Evolutionary conservation across 2,113 vertebrate species (phyloP).

Genomic region (Sinocyclocheilus grahami): DNA sequence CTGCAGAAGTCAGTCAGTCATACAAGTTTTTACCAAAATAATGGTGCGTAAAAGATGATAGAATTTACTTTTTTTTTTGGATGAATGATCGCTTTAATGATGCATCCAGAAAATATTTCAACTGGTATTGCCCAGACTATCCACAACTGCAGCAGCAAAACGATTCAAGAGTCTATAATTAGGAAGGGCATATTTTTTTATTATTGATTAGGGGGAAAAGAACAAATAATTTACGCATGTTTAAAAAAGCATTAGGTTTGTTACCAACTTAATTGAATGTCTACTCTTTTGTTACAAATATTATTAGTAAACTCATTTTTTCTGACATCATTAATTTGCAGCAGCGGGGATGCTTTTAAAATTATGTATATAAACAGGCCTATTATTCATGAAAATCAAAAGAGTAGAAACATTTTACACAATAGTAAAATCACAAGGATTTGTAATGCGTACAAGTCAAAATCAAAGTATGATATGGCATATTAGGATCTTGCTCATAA

Average conservation of each 20-base stretch:
- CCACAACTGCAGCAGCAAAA: background rate
- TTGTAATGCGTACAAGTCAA: background rate
- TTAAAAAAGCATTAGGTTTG: slow-evolving; percentile 16
- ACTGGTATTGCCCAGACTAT: background rate
- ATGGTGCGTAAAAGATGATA: background rate
- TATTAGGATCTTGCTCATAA: slow-evolving; percentile 32
- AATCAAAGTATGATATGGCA: slow-evolving; percentile 30
- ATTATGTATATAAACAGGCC: slow-evolving; percentile 28
- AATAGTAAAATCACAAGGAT: slow-evolving; percentile 15
- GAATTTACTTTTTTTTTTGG: background rate
- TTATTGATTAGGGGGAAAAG: background rate
- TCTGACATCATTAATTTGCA: slow-evolving; percentile 29
- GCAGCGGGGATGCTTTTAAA: slow-evolving; percentile 12
- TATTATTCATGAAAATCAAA: slow-evolving; percentile 23
- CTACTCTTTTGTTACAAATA: slow-evolving; percentile 6
- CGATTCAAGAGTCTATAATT: background rate
- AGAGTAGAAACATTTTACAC: slow-evolving; percentile 16
- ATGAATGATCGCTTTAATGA: background rate
- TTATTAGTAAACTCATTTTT: background rate
- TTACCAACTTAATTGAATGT: slow-evolving; percentile 13
- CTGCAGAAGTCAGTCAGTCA: background rate
- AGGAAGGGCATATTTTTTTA: slow-evolving; percentile 2
- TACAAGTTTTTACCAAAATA: background rate
- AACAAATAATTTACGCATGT: slow-evolving; percentile 25
- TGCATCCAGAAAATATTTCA: background rate